Conservation (phyloP, 2,888 invertebrate genomes). For the Microctonus aethiopoides region DNA sequence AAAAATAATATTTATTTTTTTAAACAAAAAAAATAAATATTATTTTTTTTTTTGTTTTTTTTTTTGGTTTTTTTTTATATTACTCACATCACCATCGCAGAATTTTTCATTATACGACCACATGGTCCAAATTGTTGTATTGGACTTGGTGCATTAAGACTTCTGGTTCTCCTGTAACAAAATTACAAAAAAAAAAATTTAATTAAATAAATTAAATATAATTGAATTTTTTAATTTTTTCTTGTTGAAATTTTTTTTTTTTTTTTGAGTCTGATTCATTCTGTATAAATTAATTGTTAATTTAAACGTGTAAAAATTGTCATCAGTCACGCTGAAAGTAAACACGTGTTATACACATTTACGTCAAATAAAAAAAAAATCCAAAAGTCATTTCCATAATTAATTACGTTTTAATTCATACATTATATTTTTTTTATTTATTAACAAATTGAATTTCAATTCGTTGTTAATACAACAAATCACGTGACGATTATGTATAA, state of each 20-base stretch:
- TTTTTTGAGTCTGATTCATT: background rate
- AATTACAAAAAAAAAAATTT: slow-evolving; percentile 37
- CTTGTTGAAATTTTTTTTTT: background rate
- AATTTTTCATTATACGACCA: slow-evolving; percentile 96
- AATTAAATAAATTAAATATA: too few species aligned
- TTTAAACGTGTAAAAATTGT: background rate
- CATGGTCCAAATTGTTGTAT: slow-evolving; percentile 98
- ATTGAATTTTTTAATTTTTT: too few species aligned
- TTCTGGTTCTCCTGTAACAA: slow-evolving; percentile 88
- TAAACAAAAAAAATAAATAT: too few species aligned
- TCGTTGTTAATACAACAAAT: too few species aligned
- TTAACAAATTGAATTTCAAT: too few species aligned
- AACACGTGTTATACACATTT: background rate
- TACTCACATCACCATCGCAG: slow-evolving; percentile 96
- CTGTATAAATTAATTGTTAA: slow-evolving; percentile 2
- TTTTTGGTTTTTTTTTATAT: background rate
- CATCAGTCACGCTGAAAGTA: slow-evolving; percentile 3
- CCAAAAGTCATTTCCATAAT: background rate
- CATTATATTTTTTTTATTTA: too few species aligned
- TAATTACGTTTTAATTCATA: background rate
- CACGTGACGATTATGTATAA: too few species aligned
- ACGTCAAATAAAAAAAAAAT: background rate
- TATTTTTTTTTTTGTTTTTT: background rate
- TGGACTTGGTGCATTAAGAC: slow-evolving; percentile 95
- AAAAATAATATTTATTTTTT: too few species aligned